phyloP scores from a whole-genome alignment of 2,888 invertebrate species.

The Hypomecis atomaria region DNA sequence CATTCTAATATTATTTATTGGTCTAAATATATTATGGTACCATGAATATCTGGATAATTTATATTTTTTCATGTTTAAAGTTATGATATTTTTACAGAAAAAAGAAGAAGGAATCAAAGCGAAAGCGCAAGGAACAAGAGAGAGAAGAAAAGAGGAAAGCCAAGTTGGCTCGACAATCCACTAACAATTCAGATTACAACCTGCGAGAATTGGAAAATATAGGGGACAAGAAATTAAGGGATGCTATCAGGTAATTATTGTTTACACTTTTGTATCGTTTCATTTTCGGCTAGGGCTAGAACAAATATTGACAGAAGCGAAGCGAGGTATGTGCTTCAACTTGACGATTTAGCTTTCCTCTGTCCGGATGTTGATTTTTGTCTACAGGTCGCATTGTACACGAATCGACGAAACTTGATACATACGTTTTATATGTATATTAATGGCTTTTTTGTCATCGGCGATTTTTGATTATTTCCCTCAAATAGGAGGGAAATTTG shows the following conservation, averaged over 20 bases:
- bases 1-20: no score
- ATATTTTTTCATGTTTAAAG: neutral
- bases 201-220: constrained; percentile 87
- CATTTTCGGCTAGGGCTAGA: constrained; percentile 41
- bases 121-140: constrained; percentile 88
- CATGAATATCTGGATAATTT: neutral
- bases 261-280: constrained; percentile 34
- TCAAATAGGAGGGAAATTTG: no score
- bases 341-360: no score
- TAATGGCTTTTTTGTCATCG: no score
- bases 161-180: constrained; percentile 84
- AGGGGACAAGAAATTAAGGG: constrained; percentile 86
- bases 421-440: no score
- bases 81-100: constrained; percentile 63
- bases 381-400: no score
- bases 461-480: no score
- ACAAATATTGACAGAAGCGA: no score
- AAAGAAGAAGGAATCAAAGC: constrained; percentile 90
- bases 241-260: constrained; percentile 85
- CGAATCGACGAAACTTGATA: no score
- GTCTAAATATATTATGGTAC: no score
- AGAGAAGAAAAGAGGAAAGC: constrained; percentile 89
- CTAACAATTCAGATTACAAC: constrained; percentile 84
- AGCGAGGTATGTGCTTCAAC: no score
- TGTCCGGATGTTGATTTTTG: no score